These are phyloP conservation scores for Antrozous pallidus DNA, from an alignment of 2,797 vertebrate species.

Conservation along the genomic window DNA sequence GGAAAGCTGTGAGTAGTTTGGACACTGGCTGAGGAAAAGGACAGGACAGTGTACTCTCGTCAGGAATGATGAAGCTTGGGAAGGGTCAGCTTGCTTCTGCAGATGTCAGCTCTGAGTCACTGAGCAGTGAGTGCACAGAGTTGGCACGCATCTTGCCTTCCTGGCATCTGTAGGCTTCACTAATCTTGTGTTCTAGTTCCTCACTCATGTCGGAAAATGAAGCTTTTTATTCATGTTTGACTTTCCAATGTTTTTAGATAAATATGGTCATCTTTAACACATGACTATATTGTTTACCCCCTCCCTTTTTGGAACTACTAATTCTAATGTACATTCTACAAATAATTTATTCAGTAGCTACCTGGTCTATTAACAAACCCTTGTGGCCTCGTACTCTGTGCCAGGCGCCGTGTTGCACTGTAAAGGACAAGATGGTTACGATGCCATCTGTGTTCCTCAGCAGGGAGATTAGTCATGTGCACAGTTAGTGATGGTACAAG, in stretches of 20 bases:
- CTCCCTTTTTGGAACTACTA: not conserved
- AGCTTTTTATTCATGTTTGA: not conserved
- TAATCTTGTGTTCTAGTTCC: not conserved
- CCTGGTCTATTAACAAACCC: not conserved
- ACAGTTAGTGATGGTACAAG: not conserved
- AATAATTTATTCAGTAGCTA: not conserved
- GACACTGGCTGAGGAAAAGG: not conserved
- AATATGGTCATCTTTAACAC: conserved; percentile 13
- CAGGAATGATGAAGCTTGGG: not conserved
- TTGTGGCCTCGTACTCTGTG: not conserved
- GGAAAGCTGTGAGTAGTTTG: not conserved
- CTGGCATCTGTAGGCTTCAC: not conserved
- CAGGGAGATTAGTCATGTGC: not conserved
- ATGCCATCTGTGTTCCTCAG: not conserved
- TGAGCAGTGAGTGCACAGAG: not conserved
- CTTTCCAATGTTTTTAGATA: not conserved
- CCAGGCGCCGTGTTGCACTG: not conserved
- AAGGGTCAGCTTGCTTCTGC: not conserved
- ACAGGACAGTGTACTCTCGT: not conserved
- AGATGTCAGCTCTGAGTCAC: not conserved
- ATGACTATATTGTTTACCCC: not conserved
- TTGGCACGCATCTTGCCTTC: not conserved
- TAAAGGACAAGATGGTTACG: not conserved
- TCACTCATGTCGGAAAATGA: conserved; percentile 25
- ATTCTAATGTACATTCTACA: not conserved